These are phyloP conservation scores for Halcyon senegalensis DNA, from an alignment of 2,113 vertebrate genomes.

Conservation along the genomic window DNA sequence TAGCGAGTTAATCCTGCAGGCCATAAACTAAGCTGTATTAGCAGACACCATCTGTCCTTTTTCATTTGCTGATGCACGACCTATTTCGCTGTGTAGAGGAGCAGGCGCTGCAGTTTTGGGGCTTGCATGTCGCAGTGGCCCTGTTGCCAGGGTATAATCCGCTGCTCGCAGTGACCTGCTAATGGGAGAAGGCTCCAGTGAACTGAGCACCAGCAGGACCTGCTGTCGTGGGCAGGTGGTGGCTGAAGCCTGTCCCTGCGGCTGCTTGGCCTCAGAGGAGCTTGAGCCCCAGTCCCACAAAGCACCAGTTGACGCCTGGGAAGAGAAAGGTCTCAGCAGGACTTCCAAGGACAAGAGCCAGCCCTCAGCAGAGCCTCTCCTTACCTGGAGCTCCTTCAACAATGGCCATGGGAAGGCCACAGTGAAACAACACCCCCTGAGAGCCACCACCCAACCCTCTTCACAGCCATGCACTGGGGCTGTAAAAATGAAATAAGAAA, in stretches of 20 bases:
- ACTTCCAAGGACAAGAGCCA: neutral
- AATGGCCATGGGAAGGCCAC: neutral
- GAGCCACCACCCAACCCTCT: neutral
- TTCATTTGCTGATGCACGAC: conserved; percentile 69
- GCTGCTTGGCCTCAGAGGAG: neutral
- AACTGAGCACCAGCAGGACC: neutral
- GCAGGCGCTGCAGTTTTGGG: neutral
- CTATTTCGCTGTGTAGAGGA: conserved; percentile 49
- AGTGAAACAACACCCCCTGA: neutral
- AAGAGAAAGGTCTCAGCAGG: neutral
- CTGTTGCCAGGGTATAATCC: conserved; percentile 5
- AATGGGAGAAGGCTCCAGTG: neutral
- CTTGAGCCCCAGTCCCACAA: neutral
- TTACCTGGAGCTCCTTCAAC: neutral
- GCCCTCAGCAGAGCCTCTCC: neutral
- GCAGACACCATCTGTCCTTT: conserved; percentile 72
- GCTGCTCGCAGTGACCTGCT: neutral
- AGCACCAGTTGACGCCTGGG: neutral
- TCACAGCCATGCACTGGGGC: neutral
- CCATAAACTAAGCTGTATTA: conserved; percentile 65
- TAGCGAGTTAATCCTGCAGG: conserved; percentile 61
- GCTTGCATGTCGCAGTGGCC: neutral
- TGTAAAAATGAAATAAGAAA: neutral
- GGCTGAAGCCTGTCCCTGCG: neutral
- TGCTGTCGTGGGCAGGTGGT: neutral